Evolutionary conservation across 2,113 vertebrate genomes (phyloP).

Genomic region (Campylomormyrus numenius): DNA sequence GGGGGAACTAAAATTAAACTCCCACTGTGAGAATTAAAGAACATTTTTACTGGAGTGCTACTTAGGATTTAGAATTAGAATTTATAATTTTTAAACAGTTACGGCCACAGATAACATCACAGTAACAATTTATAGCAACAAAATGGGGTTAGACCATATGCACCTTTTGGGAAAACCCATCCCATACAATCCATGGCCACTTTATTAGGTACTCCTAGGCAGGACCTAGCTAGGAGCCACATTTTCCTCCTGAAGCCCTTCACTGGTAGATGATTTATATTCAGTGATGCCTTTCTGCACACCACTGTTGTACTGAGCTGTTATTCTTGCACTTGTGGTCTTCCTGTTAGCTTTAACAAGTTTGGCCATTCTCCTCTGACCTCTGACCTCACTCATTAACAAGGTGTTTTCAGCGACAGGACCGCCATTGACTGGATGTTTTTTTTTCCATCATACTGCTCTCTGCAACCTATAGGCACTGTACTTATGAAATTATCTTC

Average conservation of each 20-base stretch:
- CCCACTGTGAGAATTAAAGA: constrained; percentile 14
- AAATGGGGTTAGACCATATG: neutral
- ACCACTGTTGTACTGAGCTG: neutral
- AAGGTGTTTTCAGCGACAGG: neutral
- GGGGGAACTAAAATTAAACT: constrained; percentile 35
- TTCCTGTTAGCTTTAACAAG: neutral
- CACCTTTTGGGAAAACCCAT: neutral
- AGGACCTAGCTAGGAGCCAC: neutral
- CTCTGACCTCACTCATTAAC: neutral
- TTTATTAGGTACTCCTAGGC: neutral
- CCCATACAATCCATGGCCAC: neutral
- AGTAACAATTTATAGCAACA: neutral
- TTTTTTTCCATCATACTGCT: neutral
- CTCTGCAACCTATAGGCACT: neutral
- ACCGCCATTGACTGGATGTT: neutral
- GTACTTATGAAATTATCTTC: neutral
- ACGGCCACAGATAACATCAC: neutral
- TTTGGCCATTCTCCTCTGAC: neutral
- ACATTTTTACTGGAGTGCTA: neutral
- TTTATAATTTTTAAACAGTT: neutral
- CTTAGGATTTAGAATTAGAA: neutral
- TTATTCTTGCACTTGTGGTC: neutral
- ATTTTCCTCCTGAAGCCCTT: neutral
- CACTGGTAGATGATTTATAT: neutral
- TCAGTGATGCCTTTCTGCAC: neutral